Conservation (phyloP, 2,797 vertebrate genomes). For the Rhincodon typus region DNA sequence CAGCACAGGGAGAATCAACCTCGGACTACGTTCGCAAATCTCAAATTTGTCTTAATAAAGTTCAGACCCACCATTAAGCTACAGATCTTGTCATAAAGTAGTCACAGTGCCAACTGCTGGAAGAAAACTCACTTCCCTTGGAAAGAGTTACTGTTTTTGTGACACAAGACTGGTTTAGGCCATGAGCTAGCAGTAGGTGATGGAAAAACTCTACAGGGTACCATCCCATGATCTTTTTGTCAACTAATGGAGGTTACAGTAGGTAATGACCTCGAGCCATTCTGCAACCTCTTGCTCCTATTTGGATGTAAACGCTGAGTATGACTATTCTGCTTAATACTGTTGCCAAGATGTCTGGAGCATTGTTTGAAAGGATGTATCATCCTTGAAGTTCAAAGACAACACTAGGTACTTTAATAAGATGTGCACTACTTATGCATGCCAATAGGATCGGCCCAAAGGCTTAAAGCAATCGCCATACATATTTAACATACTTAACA, state of each 20-base stretch:
- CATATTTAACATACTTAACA: slow-evolving; percentile 30
- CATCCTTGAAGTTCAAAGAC: slow-evolving; percentile 33
- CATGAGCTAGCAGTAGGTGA: not conserved
- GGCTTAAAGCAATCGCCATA: not conserved
- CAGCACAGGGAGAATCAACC: not conserved
- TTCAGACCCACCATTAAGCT: not conserved
- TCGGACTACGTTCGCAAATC: not conserved
- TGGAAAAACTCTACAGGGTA: not conserved
- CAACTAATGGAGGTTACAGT: not conserved
- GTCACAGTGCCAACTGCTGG: not conserved
- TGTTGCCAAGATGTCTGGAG: slow-evolving; percentile 37
- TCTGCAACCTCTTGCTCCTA: not conserved
- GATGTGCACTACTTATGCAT: slow-evolving; percentile 27
- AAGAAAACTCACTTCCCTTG: too few species aligned
- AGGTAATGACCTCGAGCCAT: not conserved
- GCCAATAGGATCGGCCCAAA: not conserved
- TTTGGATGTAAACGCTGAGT: not conserved
- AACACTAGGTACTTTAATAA: slow-evolving; percentile 5
- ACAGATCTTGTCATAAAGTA: not conserved
- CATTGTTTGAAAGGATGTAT: slow-evolving; percentile 21
- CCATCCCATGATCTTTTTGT: not conserved
- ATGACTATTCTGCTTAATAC: not conserved
- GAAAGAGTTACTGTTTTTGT: not conserved
- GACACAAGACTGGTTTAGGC: not conserved
- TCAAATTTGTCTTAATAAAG: not conserved